phyloP scores from a whole-genome alignment of 2,797 vertebrate species.

The Acestrorhynchus altus region DNA sequence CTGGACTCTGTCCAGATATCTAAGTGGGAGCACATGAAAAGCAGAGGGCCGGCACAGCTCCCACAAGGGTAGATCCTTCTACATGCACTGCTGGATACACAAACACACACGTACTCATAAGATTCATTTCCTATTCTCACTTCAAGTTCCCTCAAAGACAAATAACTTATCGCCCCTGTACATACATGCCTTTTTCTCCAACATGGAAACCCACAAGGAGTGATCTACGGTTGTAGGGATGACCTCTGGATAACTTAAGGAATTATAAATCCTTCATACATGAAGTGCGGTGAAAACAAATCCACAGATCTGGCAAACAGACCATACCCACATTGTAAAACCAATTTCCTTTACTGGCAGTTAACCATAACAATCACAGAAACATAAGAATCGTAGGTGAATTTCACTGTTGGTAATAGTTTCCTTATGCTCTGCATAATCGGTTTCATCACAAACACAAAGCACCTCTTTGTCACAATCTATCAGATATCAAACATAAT shows the following conservation, averaged over 20 bases:
- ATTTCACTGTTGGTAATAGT: background rate
- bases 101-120: conserved; percentile 30
- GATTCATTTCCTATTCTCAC: conserved; percentile 14
- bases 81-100: conserved; percentile 1
- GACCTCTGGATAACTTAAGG: background rate
- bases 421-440: background rate
- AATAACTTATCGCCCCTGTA: background rate
- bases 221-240: background rate
- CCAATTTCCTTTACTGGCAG: background rate
- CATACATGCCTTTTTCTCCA: background rate
- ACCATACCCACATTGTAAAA: background rate
- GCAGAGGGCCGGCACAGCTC: conserved; percentile 17
- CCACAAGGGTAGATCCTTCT: conserved; percentile 5
- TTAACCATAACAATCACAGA: background rate
- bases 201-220: conserved; percentile 14
- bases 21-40: conserved; percentile 33
- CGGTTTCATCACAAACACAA: conserved; percentile 8
- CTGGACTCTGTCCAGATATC: conserved; percentile 36
- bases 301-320: background rate
- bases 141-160: conserved; percentile 1
- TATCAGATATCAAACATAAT: background rate
- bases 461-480: background rate
- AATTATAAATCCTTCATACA: conserved; percentile 15
- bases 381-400: background rate
- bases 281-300: conserved; percentile 2